These are phyloP conservation scores for Lutjanus erythropterus DNA, from an alignment of 2,113 vertebrate species.

Conservation along the genomic window DNA sequence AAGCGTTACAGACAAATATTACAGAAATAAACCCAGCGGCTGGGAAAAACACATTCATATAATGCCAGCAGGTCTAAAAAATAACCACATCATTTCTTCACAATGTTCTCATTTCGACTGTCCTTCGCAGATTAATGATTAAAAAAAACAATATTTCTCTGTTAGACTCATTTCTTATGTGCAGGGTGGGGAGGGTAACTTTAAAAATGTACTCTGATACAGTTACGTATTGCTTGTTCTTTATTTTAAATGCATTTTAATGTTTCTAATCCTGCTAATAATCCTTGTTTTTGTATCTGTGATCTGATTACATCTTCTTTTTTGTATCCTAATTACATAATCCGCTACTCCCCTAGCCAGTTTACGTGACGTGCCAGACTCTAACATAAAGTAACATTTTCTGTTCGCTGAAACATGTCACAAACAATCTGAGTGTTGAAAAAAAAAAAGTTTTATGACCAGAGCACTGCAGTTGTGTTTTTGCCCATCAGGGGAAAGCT, in stretches of 20 bases:
- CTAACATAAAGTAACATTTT: not conserved
- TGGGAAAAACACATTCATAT: conserved; percentile 39
- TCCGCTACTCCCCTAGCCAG: too few species aligned
- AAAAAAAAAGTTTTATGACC: conserved; percentile 18
- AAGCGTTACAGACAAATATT: conserved; percentile 59
- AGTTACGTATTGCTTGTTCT: too few species aligned
- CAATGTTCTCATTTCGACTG: conserved; percentile 37
- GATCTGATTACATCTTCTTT: too few species aligned
- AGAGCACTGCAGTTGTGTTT: conserved; percentile 12
- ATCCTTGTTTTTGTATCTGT: too few species aligned
- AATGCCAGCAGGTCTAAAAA: conserved; percentile 40
- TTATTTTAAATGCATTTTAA: too few species aligned
- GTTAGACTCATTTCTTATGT: conserved; percentile 1
- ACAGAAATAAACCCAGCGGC: conserved; percentile 54
- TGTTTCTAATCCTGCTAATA: too few species aligned
- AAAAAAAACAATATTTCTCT: conserved; percentile 9
- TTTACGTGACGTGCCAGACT: not conserved
- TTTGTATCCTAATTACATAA: too few species aligned
- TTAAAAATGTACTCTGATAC: too few species aligned
- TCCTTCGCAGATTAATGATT: conserved; percentile 18
- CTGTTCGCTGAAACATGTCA: conserved; percentile 10
- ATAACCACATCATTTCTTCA: conserved; percentile 19
- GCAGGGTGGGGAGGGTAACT: too few species aligned
- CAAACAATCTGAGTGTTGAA: conserved; percentile 6
- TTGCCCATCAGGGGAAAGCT: conserved; percentile 35